These are phyloP conservation scores for Microctonus hyperodae DNA, from an alignment of 2,888 invertebrate species.

Conservation along the genomic window DNA sequence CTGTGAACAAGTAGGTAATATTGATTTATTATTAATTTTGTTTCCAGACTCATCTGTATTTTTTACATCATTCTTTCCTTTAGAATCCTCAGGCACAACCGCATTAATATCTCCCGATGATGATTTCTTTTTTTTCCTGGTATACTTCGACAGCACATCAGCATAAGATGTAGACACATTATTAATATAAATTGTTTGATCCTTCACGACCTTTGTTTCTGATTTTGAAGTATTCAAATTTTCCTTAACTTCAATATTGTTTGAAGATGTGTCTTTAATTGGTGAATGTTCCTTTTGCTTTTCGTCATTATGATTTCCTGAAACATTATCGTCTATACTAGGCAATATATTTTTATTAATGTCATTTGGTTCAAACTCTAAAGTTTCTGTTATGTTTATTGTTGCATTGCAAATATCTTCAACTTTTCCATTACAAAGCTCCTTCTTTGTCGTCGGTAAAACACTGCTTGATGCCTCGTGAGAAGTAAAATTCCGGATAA, in stretches of 20 bases:
- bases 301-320: neutral
- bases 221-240: neutral
- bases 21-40: neutral
- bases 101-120: conserved; percentile 23
- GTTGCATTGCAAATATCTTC: conserved; percentile 24
- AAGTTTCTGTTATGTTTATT: conserved; percentile 29
- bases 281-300: neutral
- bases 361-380: neutral
- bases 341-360: conserved; percentile 12
- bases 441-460: conserved; percentile 12
- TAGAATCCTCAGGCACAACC: conserved; percentile 3
- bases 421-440: neutral
- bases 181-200: neutral
- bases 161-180: conserved; percentile 21
- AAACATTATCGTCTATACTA: conserved; percentile 2
- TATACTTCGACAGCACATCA: conserved; percentile 32
- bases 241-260: neutral
- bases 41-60: neutral
- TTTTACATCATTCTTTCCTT: neutral
- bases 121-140: conserved; percentile 22
- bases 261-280: neutral
- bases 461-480: conserved; percentile 5
- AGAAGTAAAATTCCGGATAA: conserved; percentile 38
- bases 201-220: neutral
- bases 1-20: neutral